Evolutionary conservation across 2,113 vertebrate genomes (phyloP).

Genomic region (Sarotherodon lohbergeri): DNA sequence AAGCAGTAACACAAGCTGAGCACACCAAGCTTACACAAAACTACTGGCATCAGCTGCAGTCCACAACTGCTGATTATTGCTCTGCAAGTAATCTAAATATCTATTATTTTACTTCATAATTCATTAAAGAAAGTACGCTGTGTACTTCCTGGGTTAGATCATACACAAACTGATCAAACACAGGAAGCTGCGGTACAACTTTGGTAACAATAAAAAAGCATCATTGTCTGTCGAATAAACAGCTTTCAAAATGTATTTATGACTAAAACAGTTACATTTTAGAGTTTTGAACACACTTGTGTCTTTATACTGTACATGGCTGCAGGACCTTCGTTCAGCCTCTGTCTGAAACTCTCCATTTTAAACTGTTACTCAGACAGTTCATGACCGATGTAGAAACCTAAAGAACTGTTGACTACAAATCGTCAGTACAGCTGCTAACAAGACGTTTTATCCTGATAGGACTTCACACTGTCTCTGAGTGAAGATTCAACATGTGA

Average conservation of each 20-base stretch:
- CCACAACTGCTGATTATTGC: neutral
- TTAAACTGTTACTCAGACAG: neutral
- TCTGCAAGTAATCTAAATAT: neutral
- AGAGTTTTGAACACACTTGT: neutral
- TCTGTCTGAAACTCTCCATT: neutral
- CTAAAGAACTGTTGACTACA: neutral
- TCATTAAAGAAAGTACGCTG: neutral
- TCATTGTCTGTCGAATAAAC: neutral
- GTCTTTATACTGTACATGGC: neutral
- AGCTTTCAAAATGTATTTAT: neutral
- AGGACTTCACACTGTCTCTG: neutral
- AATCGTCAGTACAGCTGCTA: neutral
- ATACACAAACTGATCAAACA: neutral
- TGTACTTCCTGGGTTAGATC: neutral
- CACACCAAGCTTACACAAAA: neutral
- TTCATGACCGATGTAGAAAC: neutral
- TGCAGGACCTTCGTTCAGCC: neutral
- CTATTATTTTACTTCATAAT: neutral
- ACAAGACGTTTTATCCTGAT: neutral
- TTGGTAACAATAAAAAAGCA: neutral
- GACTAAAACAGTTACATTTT: neutral
- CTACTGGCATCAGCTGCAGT: neutral
- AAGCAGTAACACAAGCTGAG: neutral
- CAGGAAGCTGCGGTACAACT: neutral
- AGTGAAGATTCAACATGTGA: neutral